A percentile compares a stretch with the other conserved stretches of the same genome.
phyloP scores from a whole-genome alignment of 1,140 invertebrate genomes.

The Scaptomyza pallida region DNA sequence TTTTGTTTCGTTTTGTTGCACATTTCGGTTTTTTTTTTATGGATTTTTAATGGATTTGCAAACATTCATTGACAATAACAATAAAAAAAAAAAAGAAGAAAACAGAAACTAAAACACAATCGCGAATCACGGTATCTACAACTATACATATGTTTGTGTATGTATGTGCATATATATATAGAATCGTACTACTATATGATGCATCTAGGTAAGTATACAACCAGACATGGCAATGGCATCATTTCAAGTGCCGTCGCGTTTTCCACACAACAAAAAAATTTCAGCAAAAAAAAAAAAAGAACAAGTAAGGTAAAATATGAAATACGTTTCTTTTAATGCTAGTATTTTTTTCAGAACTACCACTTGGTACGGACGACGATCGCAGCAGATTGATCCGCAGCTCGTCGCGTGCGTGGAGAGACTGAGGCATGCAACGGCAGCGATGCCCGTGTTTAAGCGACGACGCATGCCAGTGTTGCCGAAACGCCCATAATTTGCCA shows the following conservation, averaged over 20 bases:
- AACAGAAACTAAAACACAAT: slow-evolving; percentile 41
- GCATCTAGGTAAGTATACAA: slow-evolving; percentile 28
- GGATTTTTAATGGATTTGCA: background rate
- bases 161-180: slow-evolving; percentile 4
- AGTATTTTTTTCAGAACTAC: slow-evolving; percentile 10
- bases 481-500: background rate
- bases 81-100: slow-evolving; percentile 28
- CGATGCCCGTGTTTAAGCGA: slow-evolving; percentile 43
- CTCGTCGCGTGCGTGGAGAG: slow-evolving; percentile 61
- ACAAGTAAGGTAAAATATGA: slow-evolving; percentile 20
- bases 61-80: background rate
- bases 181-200: slow-evolving; percentile 7
- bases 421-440: slow-evolving; percentile 53
- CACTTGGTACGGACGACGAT: slow-evolving; percentile 40
- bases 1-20: slow-evolving; percentile 33
- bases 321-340: slow-evolving; percentile 42
- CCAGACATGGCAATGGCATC: slow-evolving; percentile 47
- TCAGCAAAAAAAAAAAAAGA: slow-evolving; percentile 13
- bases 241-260: slow-evolving; percentile 40
- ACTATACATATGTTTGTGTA: slow-evolving; percentile 13
- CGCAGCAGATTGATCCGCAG: slow-evolving; percentile 59
- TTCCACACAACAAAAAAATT: slow-evolving; percentile 36
- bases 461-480: slow-evolving; percentile 32
- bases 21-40: too few species aligned
- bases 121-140: slow-evolving; percentile 41